Percentiles rank a stretch among this genome's conserved stretches.
These are phyloP conservation scores for Thaleichthys pacificus DNA, from an alignment of 2,797 vertebrate genomes.

Conservation along the genomic window DNA sequence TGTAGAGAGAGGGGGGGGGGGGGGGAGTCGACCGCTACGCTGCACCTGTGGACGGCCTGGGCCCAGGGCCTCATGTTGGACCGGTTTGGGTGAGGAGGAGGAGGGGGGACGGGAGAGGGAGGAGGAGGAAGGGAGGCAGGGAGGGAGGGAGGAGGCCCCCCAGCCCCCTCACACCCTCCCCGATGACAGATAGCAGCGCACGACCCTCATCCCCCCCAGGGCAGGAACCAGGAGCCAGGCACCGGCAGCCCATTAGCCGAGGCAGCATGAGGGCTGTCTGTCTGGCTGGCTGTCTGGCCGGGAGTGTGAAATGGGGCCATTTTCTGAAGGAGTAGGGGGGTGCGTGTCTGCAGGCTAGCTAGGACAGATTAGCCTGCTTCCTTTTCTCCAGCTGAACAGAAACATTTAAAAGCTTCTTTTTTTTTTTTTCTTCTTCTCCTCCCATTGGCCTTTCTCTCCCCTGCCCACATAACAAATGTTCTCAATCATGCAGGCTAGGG, in stretches of 20 bases:
- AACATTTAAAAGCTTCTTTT: slow-evolving; percentile 1
- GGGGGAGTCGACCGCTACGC: not conserved
- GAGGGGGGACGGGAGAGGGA: slow-evolving; percentile 39
- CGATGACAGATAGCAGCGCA: slow-evolving; percentile 64
- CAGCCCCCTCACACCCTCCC: not conserved
- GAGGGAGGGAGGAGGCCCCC: slow-evolving; percentile 17
- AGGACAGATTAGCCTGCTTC: slow-evolving; percentile 17
- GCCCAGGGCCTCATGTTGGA: slow-evolving; percentile 5
- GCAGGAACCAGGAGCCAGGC: slow-evolving; percentile 42
- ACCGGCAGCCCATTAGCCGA: slow-evolving; percentile 56
- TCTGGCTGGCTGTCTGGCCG: slow-evolving; percentile 11
- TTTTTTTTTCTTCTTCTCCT: not conserved
- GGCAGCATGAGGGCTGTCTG: slow-evolving; percentile 44
- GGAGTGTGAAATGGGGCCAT: slow-evolving; percentile 45
- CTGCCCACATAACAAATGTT: not conserved
- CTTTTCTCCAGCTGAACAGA: not conserved
- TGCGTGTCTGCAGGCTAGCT: slow-evolving; percentile 22
- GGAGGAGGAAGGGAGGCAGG: slow-evolving; percentile 14
- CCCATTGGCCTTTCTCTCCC: not conserved
- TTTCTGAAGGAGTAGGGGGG: slow-evolving; percentile 23
- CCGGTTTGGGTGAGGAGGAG: slow-evolving; percentile 27
- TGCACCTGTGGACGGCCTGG: slow-evolving; percentile 5
- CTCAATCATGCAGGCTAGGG: slow-evolving; percentile 7
- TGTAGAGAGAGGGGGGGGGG: not conserved
- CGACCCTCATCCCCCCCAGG: slow-evolving; percentile 58